Evolutionary conservation across 2,888 invertebrate species (phyloP).

Genomic region (Drosophila birchii): DNA sequence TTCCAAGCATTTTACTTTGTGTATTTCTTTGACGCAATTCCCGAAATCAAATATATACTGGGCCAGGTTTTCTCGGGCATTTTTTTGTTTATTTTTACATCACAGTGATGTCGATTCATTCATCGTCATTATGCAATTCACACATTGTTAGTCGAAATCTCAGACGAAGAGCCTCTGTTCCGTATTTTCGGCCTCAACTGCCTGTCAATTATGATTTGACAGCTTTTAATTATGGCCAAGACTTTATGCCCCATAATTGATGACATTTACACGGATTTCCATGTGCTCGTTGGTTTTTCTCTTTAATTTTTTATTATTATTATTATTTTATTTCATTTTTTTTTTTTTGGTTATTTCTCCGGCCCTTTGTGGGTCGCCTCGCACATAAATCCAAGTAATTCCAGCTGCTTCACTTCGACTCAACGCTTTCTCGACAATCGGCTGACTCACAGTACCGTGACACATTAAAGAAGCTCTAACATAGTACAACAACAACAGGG

Average conservation of each 20-base stretch:
- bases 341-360: not conserved
- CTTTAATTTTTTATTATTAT: not conserved
- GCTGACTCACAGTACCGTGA: slow-evolving; percentile 60
- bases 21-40: slow-evolving; percentile 25
- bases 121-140: slow-evolving; percentile 68
- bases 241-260: slow-evolving; percentile 63
- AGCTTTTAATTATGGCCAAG: slow-evolving; percentile 68
- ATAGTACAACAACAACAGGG: not conserved
- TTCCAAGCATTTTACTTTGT: slow-evolving; percentile 31
- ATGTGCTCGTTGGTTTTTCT: slow-evolving; percentile 28
- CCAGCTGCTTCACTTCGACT: slow-evolving; percentile 21
- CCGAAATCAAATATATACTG: slow-evolving; percentile 11
- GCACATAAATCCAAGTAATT: slow-evolving; percentile 27
- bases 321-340: too few relatives aligned
- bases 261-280: slow-evolving; percentile 56
- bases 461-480: slow-evolving; percentile 40
- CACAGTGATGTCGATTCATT: slow-evolving; percentile 49
- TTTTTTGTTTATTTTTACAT: slow-evolving; percentile 29
- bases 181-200: slow-evolving; percentile 21
- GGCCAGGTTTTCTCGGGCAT: slow-evolving; percentile 39
- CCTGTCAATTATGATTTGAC: slow-evolving; percentile 73
- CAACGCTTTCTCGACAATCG: slow-evolving; percentile 66
- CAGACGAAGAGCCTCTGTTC: slow-evolving; percentile 9
- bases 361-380: slow-evolving; percentile 28
- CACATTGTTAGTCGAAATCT: slow-evolving; percentile 63